Percentiles rank a stretch among this genome's conserved stretches.
Evolutionary conservation across 2,113 vertebrate species (phyloP).

Genomic region (Ornithorhynchus anatinus): DNA sequence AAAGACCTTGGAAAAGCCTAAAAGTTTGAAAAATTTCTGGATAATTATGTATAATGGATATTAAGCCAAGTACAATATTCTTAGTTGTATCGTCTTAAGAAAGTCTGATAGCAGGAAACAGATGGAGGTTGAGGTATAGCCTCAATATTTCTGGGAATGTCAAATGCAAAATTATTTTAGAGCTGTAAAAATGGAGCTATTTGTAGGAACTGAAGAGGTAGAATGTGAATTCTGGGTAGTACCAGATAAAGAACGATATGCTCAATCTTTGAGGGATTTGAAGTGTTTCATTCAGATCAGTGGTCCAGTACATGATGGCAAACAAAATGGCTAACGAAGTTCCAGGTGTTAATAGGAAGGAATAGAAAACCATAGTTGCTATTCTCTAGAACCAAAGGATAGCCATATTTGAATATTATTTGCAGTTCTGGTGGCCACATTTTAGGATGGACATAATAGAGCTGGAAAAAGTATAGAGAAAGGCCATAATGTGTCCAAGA

Average conservation of each 20-base stretch:
- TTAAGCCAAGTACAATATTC: constrained; percentile 53
- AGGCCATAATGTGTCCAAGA: no score
- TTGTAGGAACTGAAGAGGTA: constrained; percentile 41
- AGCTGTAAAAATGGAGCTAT: constrained; percentile 48
- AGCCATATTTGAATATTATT: no score
- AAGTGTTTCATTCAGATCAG: no score
- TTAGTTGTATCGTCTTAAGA: constrained; percentile 48
- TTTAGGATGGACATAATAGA: no score
- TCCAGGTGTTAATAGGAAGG: no score
- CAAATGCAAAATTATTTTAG: constrained; percentile 61
- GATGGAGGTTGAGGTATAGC: constrained; percentile 60
- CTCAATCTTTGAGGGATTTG: constrained; percentile 2
- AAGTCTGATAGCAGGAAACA: constrained; percentile 41
- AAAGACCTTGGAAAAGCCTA: constrained; percentile 60
- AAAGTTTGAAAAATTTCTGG: constrained; percentile 58
- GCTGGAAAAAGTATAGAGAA: no score
- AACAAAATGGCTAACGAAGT: no score
- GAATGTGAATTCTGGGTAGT: constrained; percentile 23
- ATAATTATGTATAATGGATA: constrained; percentile 50
- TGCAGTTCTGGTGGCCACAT: no score
- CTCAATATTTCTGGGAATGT: constrained; percentile 64
- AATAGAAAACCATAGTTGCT: no score
- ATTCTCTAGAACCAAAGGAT: no score
- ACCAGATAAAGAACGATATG: constrained; percentile 27
- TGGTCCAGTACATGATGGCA: no score